phyloP scores from a whole-genome alignment of 37 sponge, comb jelly and placozoan species.

The Tethya wilhelma region DNA sequence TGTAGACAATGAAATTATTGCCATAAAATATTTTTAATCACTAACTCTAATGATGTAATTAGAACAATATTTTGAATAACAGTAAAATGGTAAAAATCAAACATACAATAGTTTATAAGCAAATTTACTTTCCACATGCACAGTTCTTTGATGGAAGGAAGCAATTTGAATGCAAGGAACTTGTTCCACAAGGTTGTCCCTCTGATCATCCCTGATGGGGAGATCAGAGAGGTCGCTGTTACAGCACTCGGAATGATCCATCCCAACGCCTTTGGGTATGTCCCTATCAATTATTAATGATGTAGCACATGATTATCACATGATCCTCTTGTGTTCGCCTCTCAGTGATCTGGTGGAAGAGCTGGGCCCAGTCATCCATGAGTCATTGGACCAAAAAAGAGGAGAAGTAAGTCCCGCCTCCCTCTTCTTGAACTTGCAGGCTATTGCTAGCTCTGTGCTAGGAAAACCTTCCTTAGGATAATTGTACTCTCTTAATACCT shows the following conservation, averaged over 20 bases:
- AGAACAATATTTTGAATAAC: no score
- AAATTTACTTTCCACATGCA: not conserved
- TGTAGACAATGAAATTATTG: no score
- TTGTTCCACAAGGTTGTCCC: constrained; percentile 66
- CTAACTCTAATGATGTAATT: no score
- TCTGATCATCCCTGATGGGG: constrained; percentile 43
- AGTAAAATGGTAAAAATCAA: no score
- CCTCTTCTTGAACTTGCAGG: no score
- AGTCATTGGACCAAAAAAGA: constrained; percentile 73
- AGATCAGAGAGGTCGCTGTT: constrained; percentile 82
- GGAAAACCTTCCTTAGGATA: no score
- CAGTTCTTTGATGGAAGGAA: constrained; percentile 21
- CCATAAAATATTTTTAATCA: no score
- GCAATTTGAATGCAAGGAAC: constrained; percentile 50
- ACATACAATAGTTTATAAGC: no score
- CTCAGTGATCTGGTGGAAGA: constrained; percentile 80
- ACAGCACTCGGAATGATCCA: constrained; percentile 84
- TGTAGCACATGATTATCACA: not conserved
- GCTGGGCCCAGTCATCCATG: constrained; percentile 70
- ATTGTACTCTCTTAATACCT: no score
- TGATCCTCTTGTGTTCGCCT: not conserved
- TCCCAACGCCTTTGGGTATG: constrained; percentile 84
- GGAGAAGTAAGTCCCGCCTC: constrained; percentile 61
- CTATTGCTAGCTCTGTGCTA: no score
- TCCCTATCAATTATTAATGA: not conserved